Evolutionary conservation across 2,797 vertebrate species (phyloP), one percentile per base, ranked within the genome.

Genomic region (Coilia nasus): DNA sequence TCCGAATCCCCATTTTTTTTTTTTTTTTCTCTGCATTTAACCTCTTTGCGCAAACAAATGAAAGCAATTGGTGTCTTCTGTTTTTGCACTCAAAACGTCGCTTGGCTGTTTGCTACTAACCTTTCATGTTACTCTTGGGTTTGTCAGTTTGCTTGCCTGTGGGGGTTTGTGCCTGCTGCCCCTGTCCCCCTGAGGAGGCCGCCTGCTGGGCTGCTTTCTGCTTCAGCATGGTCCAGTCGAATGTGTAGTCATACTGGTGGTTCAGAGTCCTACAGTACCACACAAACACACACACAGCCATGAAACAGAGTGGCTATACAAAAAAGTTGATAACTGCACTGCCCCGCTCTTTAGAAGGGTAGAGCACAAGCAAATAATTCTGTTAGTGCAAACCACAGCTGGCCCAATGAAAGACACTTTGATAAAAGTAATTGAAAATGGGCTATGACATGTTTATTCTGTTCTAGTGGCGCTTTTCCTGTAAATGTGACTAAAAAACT

Each of bases 141-240:
- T 99, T 99, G 97, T 99, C 98, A 98, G 98, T 99, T 99, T 99
- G 98, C 98, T 99, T 99, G 98, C 98, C 98, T 99, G 98, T 99
- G 96, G 98, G 98, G 97, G 98, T 99, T 97, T 99, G 98, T 96
- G 98, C 98, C 97, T 97, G 98, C 91, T 98, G 98, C 95, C 97
- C 97, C 95, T 99, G 98, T 95, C 97, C 98, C 97, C 98, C 99
- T 93, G 98, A 97, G 93, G 98, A 97, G 94, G 98, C 98, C 89
- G 98, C 98, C 94, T 99, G 98, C 93, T 99, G 98, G 92, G 98
- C 98, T 93, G 98, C 98, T 97, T 99, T 99, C 96, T 99, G 98
- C 96, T 99, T 99, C 97, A 99, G 97, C 98, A 99, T 99, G 93
- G 98, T 99, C 98, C 98, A 99, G 95, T 99, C 98, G 90, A 99